phyloP scores from a whole-genome alignment of 2,113 vertebrate genomes.

The Trinectes maculatus region DNA sequence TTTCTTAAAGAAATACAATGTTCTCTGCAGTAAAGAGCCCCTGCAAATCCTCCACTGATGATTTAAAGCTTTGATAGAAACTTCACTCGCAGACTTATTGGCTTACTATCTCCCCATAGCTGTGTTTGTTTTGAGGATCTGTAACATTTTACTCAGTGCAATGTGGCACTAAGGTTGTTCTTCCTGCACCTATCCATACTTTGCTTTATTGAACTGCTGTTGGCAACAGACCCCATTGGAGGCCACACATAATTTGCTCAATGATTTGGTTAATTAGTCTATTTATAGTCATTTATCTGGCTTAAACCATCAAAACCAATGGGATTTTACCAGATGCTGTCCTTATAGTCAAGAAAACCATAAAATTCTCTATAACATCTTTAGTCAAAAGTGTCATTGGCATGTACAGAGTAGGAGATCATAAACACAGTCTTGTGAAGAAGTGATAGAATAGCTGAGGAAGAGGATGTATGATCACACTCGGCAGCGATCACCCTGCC shows the following conservation, averaged over 20 bases:
- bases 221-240: conserved; percentile 24
- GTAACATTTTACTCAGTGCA: conserved; percentile 33
- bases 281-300: conserved; percentile 10
- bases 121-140: conserved; percentile 52
- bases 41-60: conserved; percentile 51
- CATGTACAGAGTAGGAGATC: conserved; percentile 38
- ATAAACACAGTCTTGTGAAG: conserved; percentile 34
- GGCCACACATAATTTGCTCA: conserved; percentile 21
- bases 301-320: background rate
- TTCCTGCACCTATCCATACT: conserved; percentile 19
- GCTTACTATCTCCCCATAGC: conserved; percentile 47
- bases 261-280: conserved; percentile 28
- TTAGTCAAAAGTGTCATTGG: conserved; percentile 30
- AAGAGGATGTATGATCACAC: conserved; percentile 67
- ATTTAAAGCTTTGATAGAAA: conserved; percentile 67
- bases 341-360: background rate
- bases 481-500: conserved; percentile 67
- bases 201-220: conserved; percentile 25
- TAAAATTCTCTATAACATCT: conserved; percentile 6
- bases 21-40: conserved; percentile 42
- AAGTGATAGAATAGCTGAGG: conserved; percentile 60
- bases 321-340: conserved; percentile 2
- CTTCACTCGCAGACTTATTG: conserved; percentile 53
- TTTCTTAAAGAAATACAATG: conserved; percentile 59
- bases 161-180: conserved; percentile 6